Conservation (phyloP, 2,797 vertebrate genomes). For the Peromyscus eremicus region DNA sequence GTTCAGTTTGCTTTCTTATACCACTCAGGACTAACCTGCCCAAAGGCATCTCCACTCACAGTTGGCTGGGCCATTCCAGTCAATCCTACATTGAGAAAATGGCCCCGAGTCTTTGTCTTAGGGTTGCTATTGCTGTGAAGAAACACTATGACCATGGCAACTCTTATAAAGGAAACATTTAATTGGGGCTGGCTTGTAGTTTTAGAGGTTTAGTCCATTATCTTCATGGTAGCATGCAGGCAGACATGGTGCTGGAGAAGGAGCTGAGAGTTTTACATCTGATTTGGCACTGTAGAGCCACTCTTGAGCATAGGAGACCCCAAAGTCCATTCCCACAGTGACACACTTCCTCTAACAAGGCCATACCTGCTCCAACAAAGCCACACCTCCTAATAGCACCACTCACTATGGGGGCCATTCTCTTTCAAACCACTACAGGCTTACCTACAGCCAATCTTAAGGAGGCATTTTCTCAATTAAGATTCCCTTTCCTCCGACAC, state of each 20-base stretch:
- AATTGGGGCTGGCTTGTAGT: not conserved
- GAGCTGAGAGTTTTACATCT: not conserved
- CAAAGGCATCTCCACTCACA: not conserved
- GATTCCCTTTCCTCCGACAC: not conserved
- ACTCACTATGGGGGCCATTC: not conserved
- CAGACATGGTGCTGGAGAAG: not conserved
- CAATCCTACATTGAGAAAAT: not conserved
- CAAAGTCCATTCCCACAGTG: not conserved
- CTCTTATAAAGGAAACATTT: not conserved
- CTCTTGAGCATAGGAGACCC: not conserved
- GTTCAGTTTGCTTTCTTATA: not conserved
- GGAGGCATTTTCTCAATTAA: not conserved
- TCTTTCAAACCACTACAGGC: not conserved
- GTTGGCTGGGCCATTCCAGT: not conserved
- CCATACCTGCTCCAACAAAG: not conserved
- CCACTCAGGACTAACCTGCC: not conserved
- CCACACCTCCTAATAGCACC: not conserved
- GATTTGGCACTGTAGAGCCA: not conserved
- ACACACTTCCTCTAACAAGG: not conserved
- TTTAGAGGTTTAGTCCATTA: not conserved
- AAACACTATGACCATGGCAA: not conserved
- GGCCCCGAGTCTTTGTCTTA: not conserved
- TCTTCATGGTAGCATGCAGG: not conserved
- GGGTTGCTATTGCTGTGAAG: not conserved
- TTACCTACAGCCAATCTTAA: not conserved